Base-by-base conservation (phyloP, 1,140 invertebrate genomes). In the Tetramorium simillimum region DNA sequence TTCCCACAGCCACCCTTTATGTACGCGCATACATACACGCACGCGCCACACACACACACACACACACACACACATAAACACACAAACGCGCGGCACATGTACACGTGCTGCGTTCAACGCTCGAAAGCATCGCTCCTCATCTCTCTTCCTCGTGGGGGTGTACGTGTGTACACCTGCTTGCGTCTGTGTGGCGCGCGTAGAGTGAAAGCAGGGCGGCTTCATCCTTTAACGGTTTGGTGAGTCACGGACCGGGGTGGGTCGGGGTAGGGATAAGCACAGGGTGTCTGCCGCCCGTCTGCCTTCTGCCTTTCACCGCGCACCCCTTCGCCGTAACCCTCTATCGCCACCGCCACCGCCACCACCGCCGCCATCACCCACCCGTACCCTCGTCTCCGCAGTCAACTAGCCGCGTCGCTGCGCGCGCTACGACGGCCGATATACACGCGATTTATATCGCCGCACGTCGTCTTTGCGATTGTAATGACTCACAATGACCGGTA, bases 211-310 rank as follows among this genome's bases (percentile, higher is more conserved):
- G 92, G 91, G 93, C 91, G 92, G 93, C 92, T 94, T 94, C 92
- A 94, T 94, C 93, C 94, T 93, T 94, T 93, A 94, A 94, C 92
- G 92, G 94, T 94, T 94, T 94, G 92, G 93, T 95, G 93, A 95
- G 93, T 95, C 94, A 95, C 92, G 93, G 92, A 93, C 91, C 91
- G 86, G 78, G 88, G 88, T 90, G 75, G 65, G 90, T 65, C 69
- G 86, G 86, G 89, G 92, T 90, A 92, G 91, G 92, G 92, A 92
- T 94, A 93, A 94, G 93, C 92, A 93, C 89, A 92, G 92, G 91
- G 92, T 94, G 94, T 95, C 94, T 95, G 94, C 94, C 94, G 93
- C 92, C 93, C 92, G 94, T 95, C 94, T 94, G 95, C 94, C 91
- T 91, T 92, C 90, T 92, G 86, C 92, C 91, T 89, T 91, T 89